Conservation (phyloP, 1,140 invertebrate species). For the Brachionus angularis region DNA sequence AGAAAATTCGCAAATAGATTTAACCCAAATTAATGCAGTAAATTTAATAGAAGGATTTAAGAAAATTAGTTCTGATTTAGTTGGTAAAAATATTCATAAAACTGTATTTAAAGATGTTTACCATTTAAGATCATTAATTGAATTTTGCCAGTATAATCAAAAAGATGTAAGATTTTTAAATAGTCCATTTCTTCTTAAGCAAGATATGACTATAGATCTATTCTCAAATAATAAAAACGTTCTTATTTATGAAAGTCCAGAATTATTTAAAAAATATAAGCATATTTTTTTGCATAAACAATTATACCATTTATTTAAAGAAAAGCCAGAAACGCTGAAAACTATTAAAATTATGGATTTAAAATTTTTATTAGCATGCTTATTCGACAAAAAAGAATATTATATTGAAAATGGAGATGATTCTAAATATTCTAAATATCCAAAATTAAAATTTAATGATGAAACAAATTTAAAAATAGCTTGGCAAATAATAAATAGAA, state of each 20-base stretch:
- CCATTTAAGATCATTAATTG: background rate
- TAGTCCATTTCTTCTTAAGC: background rate
- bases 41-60: background rate
- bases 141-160: background rate
- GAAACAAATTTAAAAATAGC: background rate
- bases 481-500: background rate
- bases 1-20: background rate
- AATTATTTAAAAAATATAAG: background rate
- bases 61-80: background rate
- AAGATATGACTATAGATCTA: background rate
- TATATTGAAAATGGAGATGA: background rate
- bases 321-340: background rate
- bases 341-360: background rate
- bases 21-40: background rate
- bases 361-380: background rate
- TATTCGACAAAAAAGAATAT: background rate
- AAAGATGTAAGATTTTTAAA: background rate
- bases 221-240: background rate
- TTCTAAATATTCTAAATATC: background rate
- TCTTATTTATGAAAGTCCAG: background rate
- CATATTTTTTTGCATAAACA: background rate
- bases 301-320: background rate
- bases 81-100: background rate
- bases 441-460: background rate
- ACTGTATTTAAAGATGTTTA: background rate